A percentile compares a stretch with the other conserved stretches of the same genome.
These are phyloP conservation scores for Salticus scenicus DNA, from an alignment of 2,888 invertebrate species.

Conservation along the genomic window DNA sequence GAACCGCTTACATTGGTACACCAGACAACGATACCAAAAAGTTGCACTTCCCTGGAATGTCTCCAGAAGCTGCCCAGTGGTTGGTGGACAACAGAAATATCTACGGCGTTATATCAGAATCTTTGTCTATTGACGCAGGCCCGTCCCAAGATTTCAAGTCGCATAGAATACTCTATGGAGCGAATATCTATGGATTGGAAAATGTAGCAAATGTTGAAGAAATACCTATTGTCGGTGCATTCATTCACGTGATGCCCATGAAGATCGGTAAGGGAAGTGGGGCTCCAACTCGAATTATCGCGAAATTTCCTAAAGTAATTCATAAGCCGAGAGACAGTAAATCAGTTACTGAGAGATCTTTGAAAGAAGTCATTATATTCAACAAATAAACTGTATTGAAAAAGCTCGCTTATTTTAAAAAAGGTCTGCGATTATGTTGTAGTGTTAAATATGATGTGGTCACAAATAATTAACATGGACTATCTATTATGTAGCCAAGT, in stretches of 20 bases:
- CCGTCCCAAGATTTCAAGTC: conserved; percentile 77
- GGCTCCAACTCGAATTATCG: conserved; percentile 80
- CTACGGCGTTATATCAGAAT: conserved; percentile 82
- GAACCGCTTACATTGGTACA: conserved; percentile 67
- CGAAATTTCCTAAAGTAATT: conserved; percentile 40
- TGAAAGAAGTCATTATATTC: conserved; percentile 41
- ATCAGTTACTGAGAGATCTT: conserved; percentile 15
- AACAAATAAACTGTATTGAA: too few species aligned
- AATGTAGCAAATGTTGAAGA: conserved; percentile 79
- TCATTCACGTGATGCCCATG: conserved; percentile 79
- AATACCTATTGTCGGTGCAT: conserved; percentile 73
- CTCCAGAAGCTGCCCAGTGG: conserved; percentile 81
- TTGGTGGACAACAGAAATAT: conserved; percentile 79
- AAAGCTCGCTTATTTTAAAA: too few species aligned
- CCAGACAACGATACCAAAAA: conserved; percentile 41
- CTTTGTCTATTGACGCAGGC: conserved; percentile 81
- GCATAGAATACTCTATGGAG: conserved; percentile 78
- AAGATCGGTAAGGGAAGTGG: conserved; percentile 81
- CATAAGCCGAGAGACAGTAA: neutral
- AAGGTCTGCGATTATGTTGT: too few species aligned
- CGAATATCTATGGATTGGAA: conserved; percentile 79
- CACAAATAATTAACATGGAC: too few species aligned
- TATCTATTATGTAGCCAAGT: too few species aligned
- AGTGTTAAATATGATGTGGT: too few species aligned
- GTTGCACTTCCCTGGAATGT: conserved; percentile 77